Conservation (phyloP, 92 coral and sea anemone species). For the Muricea muricata region DNA sequence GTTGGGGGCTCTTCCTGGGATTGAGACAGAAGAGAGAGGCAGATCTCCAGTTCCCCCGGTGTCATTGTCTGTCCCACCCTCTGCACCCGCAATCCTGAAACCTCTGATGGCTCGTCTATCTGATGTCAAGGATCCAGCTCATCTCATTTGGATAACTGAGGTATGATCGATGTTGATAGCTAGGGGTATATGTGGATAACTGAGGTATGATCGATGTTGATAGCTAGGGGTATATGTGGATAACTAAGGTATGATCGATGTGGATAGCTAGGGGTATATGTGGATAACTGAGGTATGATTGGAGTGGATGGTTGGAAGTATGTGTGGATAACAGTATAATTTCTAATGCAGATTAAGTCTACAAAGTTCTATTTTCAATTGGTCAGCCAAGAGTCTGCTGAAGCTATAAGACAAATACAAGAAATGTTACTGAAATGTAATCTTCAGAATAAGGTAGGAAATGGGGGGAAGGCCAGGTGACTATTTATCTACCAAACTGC, state of each 20-base stretch:
- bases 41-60: background rate
- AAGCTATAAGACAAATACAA: background rate
- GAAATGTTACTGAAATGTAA: slow-evolving; percentile 14
- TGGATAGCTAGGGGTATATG: too few relatives aligned
- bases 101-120: slow-evolving; percentile 1
- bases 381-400: background rate
- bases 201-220: background rate
- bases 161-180: background rate
- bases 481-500: too few relatives aligned
- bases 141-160: slow-evolving; percentile 21
- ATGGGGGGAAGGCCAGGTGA: background rate
- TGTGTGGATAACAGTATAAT: too few relatives aligned
- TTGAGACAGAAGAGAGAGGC: background rate
- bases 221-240: background rate
- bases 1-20: background rate
- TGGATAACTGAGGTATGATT: too few relatives aligned
- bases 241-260: too few relatives aligned
- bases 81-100: background rate
- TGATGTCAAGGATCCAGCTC: background rate
- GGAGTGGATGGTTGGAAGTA: too few relatives aligned
- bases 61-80: background rate
- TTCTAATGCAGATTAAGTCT: slow-evolving; percentile 5
- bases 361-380: slow-evolving; percentile 18
- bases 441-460: slow-evolving; percentile 11
- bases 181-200: background rate